Base-by-base conservation (phyloP, 53 echinoderm and acorn worm genomes). In the Holothuria scabra region DNA sequence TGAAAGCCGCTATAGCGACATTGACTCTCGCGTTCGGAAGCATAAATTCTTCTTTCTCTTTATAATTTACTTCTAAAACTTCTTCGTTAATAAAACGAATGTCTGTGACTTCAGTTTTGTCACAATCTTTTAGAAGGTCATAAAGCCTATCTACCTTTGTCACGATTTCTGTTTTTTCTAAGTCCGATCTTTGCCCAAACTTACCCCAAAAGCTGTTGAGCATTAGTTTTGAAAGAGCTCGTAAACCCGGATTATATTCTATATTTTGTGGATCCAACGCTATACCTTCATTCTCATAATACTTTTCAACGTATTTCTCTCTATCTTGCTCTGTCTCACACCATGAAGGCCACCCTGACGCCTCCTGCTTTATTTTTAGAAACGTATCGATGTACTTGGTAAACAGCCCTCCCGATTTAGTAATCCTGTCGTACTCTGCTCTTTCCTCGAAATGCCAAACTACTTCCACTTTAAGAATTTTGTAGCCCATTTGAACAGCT, bases 341-440 rank as follows among this genome's bases (percentile, higher is more conserved):
- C 91, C 89, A 88, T 19, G 76, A 69, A 0, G 94, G 91, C 89
- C 89, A 94, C 14, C 91, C 91, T 0, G 84, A 84, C 14, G 91
- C 89, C 34, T 94, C 89, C 31, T 91, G 91, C 79, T 94, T 91
- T 7, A 90, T 79, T 70, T 91, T 89, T 3, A 91, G 60, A 64
- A 94, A 91, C 0, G 87, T 89, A 67, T 91, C 74, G 29, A 94
- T 87, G 28, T 94, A 94, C 0, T 75, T 74, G 12, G 94, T 69
- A 33, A 94, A 76, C 12, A 66, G 79, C 23, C 79, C 91, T 3
- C 61, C 76, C 12, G 60, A 34, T 57, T 68, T 80, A 22, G 74
- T 91, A 5, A 48, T 70, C 1, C 80, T 66, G 14, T 87, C 66
- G 28, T 85, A 80, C 14, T 61, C 29, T 0, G 83, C 46, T 46